These are phyloP conservation scores for Muricea muricata DNA, from an alignment of 92 coral and sea anemone species.

Conservation along the genomic window DNA sequence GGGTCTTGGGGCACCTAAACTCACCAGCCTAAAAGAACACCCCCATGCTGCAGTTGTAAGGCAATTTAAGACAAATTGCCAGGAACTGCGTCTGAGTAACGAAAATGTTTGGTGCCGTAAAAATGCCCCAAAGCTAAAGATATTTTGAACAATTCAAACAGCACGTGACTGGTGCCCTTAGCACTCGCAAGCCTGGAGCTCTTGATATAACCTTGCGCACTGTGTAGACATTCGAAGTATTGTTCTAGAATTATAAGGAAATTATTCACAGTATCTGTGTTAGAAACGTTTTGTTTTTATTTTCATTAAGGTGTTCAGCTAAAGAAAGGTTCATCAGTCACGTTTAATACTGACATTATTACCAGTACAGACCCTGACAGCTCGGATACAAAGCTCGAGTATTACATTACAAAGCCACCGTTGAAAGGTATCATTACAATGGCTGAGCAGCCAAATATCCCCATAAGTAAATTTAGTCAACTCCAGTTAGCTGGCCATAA, in stretches of 20 bases:
- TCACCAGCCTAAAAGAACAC: too few relatives aligned
- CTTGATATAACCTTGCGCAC: too few relatives aligned
- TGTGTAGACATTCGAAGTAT: background rate
- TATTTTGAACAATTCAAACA: too few relatives aligned
- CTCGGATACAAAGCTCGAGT: constrained; percentile 70
- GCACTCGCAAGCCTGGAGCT: too few relatives aligned
- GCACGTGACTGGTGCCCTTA: too few relatives aligned
- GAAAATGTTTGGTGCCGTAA: too few relatives aligned
- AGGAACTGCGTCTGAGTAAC: too few relatives aligned
- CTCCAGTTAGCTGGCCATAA: constrained; percentile 89
- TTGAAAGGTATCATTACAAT: constrained; percentile 83
- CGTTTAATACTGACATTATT: constrained; percentile 78
- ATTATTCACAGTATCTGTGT: background rate
- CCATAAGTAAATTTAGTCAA: constrained; percentile 75
- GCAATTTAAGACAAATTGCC: too few relatives aligned
- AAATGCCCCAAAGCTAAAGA: too few relatives aligned
- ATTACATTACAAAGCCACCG: constrained; percentile 76
- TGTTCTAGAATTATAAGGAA: background rate
- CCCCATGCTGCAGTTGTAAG: too few relatives aligned
- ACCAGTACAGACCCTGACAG: constrained; percentile 83
- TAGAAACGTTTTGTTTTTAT: background rate
- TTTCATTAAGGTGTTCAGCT: constrained; percentile 61
- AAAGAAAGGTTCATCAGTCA: constrained; percentile 74
- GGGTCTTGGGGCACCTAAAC: too few relatives aligned
- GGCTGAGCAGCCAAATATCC: constrained; percentile 68